A percentile compares a stretch with the other conserved stretches of the same genome.
phyloP scores from a whole-genome alignment of 1,140 invertebrate species.

The Samia ricini region DNA sequence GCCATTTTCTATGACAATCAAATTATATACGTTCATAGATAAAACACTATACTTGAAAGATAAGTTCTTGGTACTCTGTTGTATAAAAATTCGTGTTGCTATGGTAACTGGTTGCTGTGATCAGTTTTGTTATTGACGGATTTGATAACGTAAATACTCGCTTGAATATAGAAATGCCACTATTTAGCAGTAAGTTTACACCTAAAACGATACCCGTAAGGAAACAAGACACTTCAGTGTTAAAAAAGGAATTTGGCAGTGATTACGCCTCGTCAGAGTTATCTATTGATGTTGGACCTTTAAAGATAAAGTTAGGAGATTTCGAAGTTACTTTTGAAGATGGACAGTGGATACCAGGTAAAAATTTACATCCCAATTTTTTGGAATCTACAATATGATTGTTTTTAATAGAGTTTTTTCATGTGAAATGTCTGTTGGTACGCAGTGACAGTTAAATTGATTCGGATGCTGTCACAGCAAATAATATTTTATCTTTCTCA shows the following conservation, averaged over 20 bases:
- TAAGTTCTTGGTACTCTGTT: too few relatives aligned
- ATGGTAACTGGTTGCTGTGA: conserved; percentile 26
- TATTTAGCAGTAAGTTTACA: conserved; percentile 81
- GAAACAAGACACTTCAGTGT: conserved; percentile 76
- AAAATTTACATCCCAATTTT: background rate
- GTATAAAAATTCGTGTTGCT: conserved; percentile 16
- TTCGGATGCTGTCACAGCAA: too few relatives aligned
- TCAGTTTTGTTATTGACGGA: background rate
- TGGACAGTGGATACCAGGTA: conserved; percentile 83
- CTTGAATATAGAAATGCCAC: conserved; percentile 69
- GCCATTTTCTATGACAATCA: too few relatives aligned
- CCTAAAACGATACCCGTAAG: conserved; percentile 79
- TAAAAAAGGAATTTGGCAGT: conserved; percentile 79
- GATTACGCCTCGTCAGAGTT: conserved; percentile 80
- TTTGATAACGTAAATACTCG: background rate
- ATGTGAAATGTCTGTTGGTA: too few relatives aligned
- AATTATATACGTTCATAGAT: too few relatives aligned
- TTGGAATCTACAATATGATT: background rate
- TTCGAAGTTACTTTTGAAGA: conserved; percentile 82
- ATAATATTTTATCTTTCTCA: too few relatives aligned
- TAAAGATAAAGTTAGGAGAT: conserved; percentile 80
- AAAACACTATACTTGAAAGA: too few relatives aligned
- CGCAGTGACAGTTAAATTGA: too few relatives aligned
- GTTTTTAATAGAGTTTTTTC: too few relatives aligned
- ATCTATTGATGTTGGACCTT: conserved; percentile 77